A percentile compares a stretch with the other conserved stretches of the same genome.
Conservation (phyloP, 1,140 invertebrate genomes). For the Calycopis cecrops region DNA sequence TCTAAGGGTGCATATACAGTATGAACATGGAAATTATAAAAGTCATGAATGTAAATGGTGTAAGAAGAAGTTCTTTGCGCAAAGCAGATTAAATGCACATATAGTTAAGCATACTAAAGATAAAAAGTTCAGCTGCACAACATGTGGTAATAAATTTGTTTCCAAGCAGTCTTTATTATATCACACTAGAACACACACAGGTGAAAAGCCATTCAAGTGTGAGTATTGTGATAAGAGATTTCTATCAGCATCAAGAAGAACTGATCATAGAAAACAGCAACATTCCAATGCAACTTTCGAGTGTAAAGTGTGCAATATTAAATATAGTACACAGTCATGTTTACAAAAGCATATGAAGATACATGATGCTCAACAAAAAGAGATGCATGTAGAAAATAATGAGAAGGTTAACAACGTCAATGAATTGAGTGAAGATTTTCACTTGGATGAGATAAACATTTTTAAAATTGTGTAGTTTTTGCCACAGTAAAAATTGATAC, state of each 20-base stretch:
- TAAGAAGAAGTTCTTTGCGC: slow-evolving; percentile 55
- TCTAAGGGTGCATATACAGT: slow-evolving; percentile 57
- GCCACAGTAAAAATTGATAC: too few relatives aligned
- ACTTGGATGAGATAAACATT: too few relatives aligned
- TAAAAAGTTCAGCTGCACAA: slow-evolving; percentile 55
- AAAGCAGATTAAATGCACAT: slow-evolving; percentile 55
- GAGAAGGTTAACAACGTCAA: neutral
- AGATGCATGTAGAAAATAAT: slow-evolving; percentile 22
- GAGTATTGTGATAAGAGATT: slow-evolving; percentile 46
- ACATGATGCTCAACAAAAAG: slow-evolving; percentile 28
- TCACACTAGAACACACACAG: slow-evolving; percentile 66
- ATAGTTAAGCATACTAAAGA: slow-evolving; percentile 69
- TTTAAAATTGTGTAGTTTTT: too few relatives aligned
- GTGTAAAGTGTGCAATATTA: slow-evolving; percentile 42
- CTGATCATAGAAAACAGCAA: slow-evolving; percentile 48
- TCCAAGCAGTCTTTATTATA: slow-evolving; percentile 59
- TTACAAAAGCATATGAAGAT: slow-evolving; percentile 44
- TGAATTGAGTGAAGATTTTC: too few relatives aligned
- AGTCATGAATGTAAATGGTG: slow-evolving; percentile 56
- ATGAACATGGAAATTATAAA: slow-evolving; percentile 60
- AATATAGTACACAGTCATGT: slow-evolving; percentile 38
- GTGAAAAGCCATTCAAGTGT: slow-evolving; percentile 69
- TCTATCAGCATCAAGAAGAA: slow-evolving; percentile 50
- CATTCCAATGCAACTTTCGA: slow-evolving; percentile 37
- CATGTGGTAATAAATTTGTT: slow-evolving; percentile 62